Evolutionary conservation across 2,888 invertebrate species (phyloP).

Genomic region (Athalia circularis): DNA sequence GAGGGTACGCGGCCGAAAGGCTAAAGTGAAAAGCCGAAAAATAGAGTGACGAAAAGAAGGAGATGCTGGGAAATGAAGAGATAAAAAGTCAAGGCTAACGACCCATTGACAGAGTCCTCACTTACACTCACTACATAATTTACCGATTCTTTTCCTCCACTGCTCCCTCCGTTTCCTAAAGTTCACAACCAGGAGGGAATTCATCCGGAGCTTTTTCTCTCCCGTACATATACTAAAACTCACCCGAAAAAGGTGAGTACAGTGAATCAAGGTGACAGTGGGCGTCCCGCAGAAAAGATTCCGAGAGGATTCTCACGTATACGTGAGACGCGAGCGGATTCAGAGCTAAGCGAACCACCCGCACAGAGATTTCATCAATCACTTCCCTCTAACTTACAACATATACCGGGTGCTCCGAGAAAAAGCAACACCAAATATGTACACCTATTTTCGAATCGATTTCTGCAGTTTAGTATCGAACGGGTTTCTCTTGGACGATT

Average conservation of each 20-base stretch:
- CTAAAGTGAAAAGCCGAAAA: constrained; percentile 27
- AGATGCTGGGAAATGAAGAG: neutral
- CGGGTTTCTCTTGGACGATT: too few species aligned
- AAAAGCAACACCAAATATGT: neutral
- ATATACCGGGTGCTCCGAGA: neutral
- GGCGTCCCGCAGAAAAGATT: neutral
- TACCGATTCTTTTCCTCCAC: constrained; percentile 25
- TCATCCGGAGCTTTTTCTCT: neutral
- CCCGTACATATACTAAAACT: neutral
- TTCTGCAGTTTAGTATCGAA: neutral
- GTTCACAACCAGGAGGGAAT: neutral
- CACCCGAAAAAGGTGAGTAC: neutral
- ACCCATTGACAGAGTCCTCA: constrained; percentile 36
- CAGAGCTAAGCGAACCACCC: neutral
- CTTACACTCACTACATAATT: constrained; percentile 37
- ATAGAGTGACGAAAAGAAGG: neutral
- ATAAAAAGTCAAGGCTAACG: constrained; percentile 28
- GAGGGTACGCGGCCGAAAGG: too few species aligned
- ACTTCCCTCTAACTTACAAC: neutral
- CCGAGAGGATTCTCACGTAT: neutral
- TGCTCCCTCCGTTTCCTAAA: neutral
- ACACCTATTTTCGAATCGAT: neutral
- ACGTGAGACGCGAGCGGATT: neutral
- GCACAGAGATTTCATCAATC: constrained; percentile 26
- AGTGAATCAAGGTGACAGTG: constrained; percentile 3